Conservation (phyloP, 2,888 invertebrate genomes). For the Epistrophella euchroma region DNA sequence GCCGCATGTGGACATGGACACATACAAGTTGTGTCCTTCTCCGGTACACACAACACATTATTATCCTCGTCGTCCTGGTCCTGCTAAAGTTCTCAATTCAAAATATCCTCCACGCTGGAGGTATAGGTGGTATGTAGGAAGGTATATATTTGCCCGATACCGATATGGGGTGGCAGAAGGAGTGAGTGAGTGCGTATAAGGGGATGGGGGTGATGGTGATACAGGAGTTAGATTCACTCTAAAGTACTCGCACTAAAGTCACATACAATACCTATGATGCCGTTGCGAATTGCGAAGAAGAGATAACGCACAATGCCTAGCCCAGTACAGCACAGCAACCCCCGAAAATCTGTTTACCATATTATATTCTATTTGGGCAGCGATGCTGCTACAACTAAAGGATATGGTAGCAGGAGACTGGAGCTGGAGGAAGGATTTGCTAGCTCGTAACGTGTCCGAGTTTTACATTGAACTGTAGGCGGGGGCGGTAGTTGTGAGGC, state of each 20-base stretch:
- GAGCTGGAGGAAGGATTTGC: slow-evolving; percentile 65
- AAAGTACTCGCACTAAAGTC: slow-evolving; percentile 75
- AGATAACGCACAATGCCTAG: slow-evolving; percentile 73
- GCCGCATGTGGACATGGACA: slow-evolving; percentile 72
- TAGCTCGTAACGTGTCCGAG: slow-evolving; percentile 74
- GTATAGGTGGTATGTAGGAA: background rate
- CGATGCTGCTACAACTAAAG: slow-evolving; percentile 43
- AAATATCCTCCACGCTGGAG: slow-evolving; percentile 57
- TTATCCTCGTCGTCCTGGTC: slow-evolving; percentile 54
- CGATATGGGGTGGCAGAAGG: slow-evolving; percentile 6
- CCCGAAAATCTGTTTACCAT: slow-evolving; percentile 74
- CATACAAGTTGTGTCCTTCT: slow-evolving; percentile 44
- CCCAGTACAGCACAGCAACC: slow-evolving; percentile 58
- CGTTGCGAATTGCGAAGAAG: slow-evolving; percentile 75
- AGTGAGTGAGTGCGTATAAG: slow-evolving; percentile 2
- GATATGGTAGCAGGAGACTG: slow-evolving; percentile 40
- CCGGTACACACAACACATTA: slow-evolving; percentile 54
- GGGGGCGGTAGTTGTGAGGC: slow-evolving; percentile 4
- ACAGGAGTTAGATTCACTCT: slow-evolving; percentile 54
- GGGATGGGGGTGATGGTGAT: background rate
- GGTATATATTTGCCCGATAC: slow-evolving; percentile 5
- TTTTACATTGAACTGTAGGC: slow-evolving; percentile 59
- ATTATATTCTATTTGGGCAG: slow-evolving; percentile 76
- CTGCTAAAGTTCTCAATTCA: slow-evolving; percentile 68
- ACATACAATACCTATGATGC: slow-evolving; percentile 74